Evolutionary conservation across 2,113 vertebrate species (phyloP).

Genomic region (Cathartes aura): DNA sequence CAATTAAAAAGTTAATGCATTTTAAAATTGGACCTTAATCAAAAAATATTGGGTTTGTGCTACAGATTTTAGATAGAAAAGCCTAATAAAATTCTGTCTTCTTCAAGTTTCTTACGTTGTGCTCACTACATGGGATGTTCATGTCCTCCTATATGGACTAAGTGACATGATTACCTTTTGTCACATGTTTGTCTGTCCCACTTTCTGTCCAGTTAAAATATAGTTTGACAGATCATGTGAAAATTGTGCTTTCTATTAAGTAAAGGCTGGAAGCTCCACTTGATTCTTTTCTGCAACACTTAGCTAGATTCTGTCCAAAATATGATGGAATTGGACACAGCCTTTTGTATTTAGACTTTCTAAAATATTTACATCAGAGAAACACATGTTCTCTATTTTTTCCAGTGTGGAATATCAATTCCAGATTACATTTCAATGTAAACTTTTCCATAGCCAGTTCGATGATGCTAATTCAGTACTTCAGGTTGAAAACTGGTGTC

Average conservation of each 20-base stretch:
- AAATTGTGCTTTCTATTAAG: slow-evolving; percentile 1
- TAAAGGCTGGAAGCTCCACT: not conserved
- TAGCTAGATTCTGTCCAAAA: slow-evolving; percentile 19
- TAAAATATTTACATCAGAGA: slow-evolving; percentile 27
- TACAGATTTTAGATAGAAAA: not conserved
- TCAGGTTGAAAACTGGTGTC: not conserved
- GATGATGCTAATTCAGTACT: not conserved
- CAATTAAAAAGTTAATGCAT: not conserved
- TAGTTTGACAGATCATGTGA: not conserved
- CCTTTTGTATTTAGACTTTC: slow-evolving; percentile 30
- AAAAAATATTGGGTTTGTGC: not conserved
- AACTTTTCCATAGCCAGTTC: not conserved
- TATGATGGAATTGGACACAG: not conserved
- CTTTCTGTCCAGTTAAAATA: slow-evolving; percentile 17
- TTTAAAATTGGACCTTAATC: not conserved
- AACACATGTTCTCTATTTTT: not conserved
- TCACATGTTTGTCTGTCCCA: not conserved
- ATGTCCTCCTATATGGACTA: not conserved
- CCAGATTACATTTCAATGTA: slow-evolving; percentile 24
- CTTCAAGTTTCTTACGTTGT: not conserved
- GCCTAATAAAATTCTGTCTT: not conserved
- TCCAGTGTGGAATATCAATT: slow-evolving; percentile 1
- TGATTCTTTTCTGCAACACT: not conserved
- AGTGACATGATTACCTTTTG: not conserved
- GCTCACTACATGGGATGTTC: not conserved